A percentile compares a stretch with the other conserved stretches of the same genome.
Evolutionary conservation across 2,888 invertebrate genomes (phyloP).

Genomic region (Trachelus stipa): DNA sequence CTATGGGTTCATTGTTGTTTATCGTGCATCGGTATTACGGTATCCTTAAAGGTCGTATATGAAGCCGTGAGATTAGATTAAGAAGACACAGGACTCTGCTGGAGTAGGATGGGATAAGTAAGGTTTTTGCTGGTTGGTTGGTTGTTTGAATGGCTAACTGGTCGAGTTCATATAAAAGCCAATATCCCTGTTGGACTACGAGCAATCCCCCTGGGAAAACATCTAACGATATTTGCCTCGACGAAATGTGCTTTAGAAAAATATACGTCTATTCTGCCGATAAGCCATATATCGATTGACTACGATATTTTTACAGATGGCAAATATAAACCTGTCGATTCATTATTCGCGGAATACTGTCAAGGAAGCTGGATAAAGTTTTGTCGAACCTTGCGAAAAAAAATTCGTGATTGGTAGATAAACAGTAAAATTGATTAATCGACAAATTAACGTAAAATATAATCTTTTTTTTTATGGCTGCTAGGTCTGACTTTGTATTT

Average conservation of each 20-base stretch:
- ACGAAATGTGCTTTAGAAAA: neutral
- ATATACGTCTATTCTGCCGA: neutral
- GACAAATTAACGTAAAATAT: neutral
- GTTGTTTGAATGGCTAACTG: neutral
- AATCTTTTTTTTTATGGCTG: neutral
- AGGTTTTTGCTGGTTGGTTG: neutral
- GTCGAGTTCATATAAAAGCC: neutral
- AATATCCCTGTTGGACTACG: constrained; percentile 4
- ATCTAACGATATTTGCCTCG: neutral
- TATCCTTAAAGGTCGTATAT: neutral
- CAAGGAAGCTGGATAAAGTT: neutral
- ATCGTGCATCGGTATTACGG: neutral
- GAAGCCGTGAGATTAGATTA: neutral
- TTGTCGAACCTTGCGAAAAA: neutral
- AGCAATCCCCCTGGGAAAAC: neutral
- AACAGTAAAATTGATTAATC: neutral
- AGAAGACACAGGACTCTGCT: neutral
- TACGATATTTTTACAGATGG: neutral
- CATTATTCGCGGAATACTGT: neutral
- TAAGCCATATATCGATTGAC: neutral
- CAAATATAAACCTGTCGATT: neutral
- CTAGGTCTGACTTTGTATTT: neutral
- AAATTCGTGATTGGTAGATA: neutral
- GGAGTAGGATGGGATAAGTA: neutral
- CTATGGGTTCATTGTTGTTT: neutral